phyloP scores from a whole-genome alignment of 30 jellyfish, hydroid and myxozoan species.

The Haliclystus octoradiatus region DNA sequence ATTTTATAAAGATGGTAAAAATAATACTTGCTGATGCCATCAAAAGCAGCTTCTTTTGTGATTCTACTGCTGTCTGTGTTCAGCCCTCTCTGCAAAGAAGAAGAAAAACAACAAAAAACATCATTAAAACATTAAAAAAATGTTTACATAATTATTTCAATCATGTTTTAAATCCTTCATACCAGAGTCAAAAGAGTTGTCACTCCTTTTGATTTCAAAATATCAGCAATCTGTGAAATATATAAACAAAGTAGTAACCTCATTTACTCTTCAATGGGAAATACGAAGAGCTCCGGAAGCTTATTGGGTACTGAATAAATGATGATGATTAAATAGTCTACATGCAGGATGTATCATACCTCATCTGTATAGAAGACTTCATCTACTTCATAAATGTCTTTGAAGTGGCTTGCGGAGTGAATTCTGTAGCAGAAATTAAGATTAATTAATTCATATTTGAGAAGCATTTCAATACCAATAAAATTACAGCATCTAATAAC shows the following conservation, averaged over 20 bases:
- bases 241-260: too few species aligned
- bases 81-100: conserved; percentile 52
- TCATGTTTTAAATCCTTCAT: neutral
- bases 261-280: too few species aligned
- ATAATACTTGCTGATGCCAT: conserved; percentile 74
- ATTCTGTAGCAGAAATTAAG: conserved; percentile 44
- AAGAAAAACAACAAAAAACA: neutral
- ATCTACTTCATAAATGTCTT: conserved; percentile 67
- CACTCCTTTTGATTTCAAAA: conserved; percentile 38
- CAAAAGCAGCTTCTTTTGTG: conserved; percentile 86
- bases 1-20: neutral
- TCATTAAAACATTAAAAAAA: too few species aligned
- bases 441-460: too few species aligned
- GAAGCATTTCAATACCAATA: too few species aligned
- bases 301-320: too few species aligned
- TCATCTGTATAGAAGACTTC: conserved; percentile 83
- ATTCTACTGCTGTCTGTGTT: conserved; percentile 72
- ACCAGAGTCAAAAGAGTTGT: conserved; percentile 64
- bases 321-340: too few species aligned
- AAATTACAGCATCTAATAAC: too few species aligned
- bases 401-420: conserved; percentile 68
- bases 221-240: conserved; percentile 52
- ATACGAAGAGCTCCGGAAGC: too few species aligned
- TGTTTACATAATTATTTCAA: too few species aligned
- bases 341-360: too few species aligned